These are phyloP conservation scores for Phanerotoma sp. DNA, from an alignment of 2,888 invertebrate genomes.

Conservation along the genomic window DNA sequence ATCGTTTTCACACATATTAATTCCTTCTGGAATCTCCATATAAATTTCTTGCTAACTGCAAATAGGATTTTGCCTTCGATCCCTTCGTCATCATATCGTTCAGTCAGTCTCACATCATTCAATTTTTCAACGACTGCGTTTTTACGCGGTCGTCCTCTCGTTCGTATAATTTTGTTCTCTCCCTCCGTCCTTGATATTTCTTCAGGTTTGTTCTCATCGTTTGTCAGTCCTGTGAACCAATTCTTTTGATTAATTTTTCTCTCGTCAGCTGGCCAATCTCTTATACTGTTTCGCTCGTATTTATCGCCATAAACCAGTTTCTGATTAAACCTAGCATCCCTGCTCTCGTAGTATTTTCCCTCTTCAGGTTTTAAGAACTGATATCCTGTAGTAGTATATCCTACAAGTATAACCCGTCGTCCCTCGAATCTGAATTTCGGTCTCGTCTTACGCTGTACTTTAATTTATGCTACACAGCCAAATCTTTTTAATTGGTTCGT, in stretches of 20 bases:
- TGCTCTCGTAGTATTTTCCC: slow-evolving; percentile 32
- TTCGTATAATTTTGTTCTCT: too few species aligned
- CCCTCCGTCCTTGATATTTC: too few species aligned
- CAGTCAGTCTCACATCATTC: too few species aligned
- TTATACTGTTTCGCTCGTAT: too few species aligned
- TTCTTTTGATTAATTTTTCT: not conserved
- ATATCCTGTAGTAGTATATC: slow-evolving; percentile 21
- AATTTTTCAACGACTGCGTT: not conserved
- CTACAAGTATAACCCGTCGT: slow-evolving; percentile 24
- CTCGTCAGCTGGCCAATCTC: not conserved
- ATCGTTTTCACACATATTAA: too few species aligned
- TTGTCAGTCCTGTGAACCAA: not conserved
- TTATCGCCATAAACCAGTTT: too few species aligned
- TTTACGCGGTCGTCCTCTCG: not conserved
- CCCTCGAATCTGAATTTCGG: slow-evolving; percentile 20
- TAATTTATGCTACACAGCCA: too few species aligned
- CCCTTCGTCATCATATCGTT: not conserved
- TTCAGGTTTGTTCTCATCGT: too few species aligned
- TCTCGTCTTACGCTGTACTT: slow-evolving; percentile 27
- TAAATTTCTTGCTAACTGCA: not conserved
- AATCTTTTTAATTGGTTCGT: slow-evolving; percentile 24
- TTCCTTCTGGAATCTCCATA: too few species aligned
- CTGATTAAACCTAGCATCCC: slow-evolving; percentile 29
- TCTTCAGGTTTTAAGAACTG: too few species aligned
- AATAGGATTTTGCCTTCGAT: not conserved